A percentile compares a stretch with the other conserved stretches of the same genome.
Evolutionary conservation across 1,140 invertebrate genomes (phyloP).

Genomic region (Dinoponera quadriceps): DNA sequence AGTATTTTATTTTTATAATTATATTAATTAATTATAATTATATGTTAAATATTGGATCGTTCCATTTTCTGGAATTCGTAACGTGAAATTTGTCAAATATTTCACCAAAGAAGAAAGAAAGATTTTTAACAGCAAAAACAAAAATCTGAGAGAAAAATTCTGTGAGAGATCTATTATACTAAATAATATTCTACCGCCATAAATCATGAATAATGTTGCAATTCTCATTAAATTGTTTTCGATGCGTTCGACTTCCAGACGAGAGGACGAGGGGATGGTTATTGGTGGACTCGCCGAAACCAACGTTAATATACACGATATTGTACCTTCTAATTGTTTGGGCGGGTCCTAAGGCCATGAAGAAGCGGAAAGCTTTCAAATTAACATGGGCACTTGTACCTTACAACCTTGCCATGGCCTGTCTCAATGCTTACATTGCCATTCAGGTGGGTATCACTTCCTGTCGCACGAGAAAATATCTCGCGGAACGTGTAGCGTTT

Average conservation of each 20-base stretch:
- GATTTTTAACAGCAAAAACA: too few relatives aligned
- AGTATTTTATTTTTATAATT: background rate
- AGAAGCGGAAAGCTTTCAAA: slow-evolving; percentile 91
- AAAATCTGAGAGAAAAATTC: too few relatives aligned
- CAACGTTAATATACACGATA: slow-evolving; percentile 91
- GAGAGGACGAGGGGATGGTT: slow-evolving; percentile 94
- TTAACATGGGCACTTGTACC: slow-evolving; percentile 92
- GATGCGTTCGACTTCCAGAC: slow-evolving; percentile 86
- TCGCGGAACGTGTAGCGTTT: background rate
- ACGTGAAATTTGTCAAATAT: background rate
- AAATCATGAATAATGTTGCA: background rate
- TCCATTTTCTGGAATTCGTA: background rate
- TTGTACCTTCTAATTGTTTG: slow-evolving; percentile 93
- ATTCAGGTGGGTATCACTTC: slow-evolving; percentile 86
- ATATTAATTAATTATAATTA: background rate
- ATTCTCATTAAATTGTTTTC: background rate
- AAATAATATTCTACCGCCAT: too few relatives aligned
- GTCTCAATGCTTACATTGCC: slow-evolving; percentile 94
- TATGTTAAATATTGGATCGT: background rate
- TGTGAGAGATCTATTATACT: too few relatives aligned
- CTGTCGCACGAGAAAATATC: slow-evolving; percentile 19
- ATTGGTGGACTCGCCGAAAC: slow-evolving; percentile 93
- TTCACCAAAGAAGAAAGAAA: too few relatives aligned
- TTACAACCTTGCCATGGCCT: slow-evolving; percentile 95
- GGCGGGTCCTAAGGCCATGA: slow-evolving; percentile 94